Evolutionary conservation across 2,797 vertebrate genomes (phyloP), one percentile per base, ranked within the genome.

Genomic region (Rhyacichthys aspro): DNA sequence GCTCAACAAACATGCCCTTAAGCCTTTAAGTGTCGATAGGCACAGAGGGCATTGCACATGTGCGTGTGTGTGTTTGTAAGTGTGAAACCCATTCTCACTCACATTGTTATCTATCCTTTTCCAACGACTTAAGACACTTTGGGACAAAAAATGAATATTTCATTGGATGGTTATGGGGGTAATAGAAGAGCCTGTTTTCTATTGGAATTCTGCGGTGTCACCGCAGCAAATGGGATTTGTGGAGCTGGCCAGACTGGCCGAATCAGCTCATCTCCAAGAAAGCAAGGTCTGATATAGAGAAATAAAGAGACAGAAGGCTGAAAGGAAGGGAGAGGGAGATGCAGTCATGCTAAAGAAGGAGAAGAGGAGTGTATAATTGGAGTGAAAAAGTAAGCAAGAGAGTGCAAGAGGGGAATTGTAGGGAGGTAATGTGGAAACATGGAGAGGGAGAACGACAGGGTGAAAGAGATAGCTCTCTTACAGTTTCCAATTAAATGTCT

Each of bases 401-500:
- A 65, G 66, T 71, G 68, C 37, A 67, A 63, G 65, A 70, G 62
- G 55, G 63, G 47, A 63, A 52, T 2, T 44, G 55, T 61, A 10
- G 54, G 38, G 38, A 50, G 70, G 63, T 60, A 65, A 72, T 78
- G 58, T 60, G 50, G 34, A 47, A 43, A 55, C 57, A 43, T 23
- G 3, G 28, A 59, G 59, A 43, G 37, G 50, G 47, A 68, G 56
- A 63, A 32, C 55, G 53, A 68, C 73, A 36, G 78, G 71, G 78
- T 70, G 81, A 83, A 74, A 79, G 74, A 79, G 83, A 86, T 74
- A 63, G 73, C 78, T 76, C 85, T 85, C 85, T 89, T 80, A 81
- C 81, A 81, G 73, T 85, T 90, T 90, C 85, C 88, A 91, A 92
- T 92, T 92, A 92, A 93, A 92, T 91, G 89, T 92, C 85, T 91